Evolutionary conservation across 2,797 vertebrate genomes (phyloP).

Genomic region (Euthynnus affinis): DNA sequence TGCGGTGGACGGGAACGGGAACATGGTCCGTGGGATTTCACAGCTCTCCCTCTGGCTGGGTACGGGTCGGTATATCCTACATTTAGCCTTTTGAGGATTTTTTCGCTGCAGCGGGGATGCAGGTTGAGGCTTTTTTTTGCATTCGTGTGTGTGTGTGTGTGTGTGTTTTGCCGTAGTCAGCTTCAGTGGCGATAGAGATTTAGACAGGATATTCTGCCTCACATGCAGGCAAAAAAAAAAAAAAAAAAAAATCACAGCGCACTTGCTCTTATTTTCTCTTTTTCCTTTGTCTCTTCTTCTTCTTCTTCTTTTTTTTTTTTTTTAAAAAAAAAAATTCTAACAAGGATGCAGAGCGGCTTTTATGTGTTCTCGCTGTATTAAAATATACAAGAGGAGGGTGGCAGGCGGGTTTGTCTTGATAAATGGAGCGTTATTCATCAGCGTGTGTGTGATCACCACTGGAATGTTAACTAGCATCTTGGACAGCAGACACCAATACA

Average conservation of each 20-base stretch:
- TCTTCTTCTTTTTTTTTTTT: background rate
- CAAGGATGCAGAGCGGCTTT: slow-evolving; percentile 14
- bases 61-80: slow-evolving; percentile 40
- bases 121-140: slow-evolving; percentile 57
- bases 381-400: slow-evolving; percentile 56
- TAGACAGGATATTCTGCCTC: slow-evolving; percentile 47
- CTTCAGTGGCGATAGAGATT: slow-evolving; percentile 55
- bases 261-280: slow-evolving; percentile 8
- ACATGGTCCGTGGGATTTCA: slow-evolving; percentile 66
- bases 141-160: slow-evolving; percentile 21
- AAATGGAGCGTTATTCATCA: slow-evolving; percentile 83
- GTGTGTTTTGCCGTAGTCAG: slow-evolving; percentile 74
- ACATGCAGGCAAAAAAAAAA: slow-evolving; percentile 11
- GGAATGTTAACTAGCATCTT: slow-evolving; percentile 87
- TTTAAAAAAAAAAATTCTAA: background rate
- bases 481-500: slow-evolving; percentile 75
- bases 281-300: background rate
- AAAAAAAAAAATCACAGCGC: background rate
- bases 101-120: slow-evolving; percentile 73
- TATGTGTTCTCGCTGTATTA: slow-evolving; percentile 33
- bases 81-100: slow-evolving; percentile 49
- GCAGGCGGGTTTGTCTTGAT: slow-evolving; percentile 76
- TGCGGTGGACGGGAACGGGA: slow-evolving; percentile 65
- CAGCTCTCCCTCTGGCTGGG: slow-evolving; percentile 50
- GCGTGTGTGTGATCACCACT: slow-evolving; percentile 82